phyloP scores from a whole-genome alignment of 2,113 vertebrate genomes.

The Centropristis striata region DNA sequence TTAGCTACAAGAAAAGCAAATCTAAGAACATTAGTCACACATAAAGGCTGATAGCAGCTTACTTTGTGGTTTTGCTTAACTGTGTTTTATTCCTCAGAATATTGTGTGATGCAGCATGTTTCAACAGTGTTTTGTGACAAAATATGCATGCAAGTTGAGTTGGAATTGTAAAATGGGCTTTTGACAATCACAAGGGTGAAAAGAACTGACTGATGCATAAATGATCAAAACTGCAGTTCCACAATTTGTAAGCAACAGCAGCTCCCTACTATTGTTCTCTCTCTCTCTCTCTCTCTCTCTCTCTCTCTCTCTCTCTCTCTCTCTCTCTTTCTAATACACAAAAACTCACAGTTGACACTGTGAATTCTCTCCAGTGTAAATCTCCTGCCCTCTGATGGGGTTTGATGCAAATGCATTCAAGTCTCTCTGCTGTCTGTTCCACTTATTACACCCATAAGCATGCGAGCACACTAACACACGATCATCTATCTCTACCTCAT shows the following conservation, averaged over 20 bases:
- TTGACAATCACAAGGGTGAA: constrained; percentile 5
- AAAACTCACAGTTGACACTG: constrained; percentile 20
- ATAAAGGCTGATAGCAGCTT: not conserved
- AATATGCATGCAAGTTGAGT: not conserved
- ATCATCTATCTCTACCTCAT: not conserved
- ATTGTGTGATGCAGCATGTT: constrained; percentile 11
- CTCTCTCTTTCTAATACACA: not conserved
- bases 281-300: not conserved
- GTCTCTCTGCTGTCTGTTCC: constrained; percentile 39
- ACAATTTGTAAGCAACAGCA: not conserved
- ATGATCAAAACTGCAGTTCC: constrained; percentile 3
- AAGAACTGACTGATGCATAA: not conserved
- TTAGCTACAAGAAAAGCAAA: constrained; percentile 31
- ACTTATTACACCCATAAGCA: not conserved
- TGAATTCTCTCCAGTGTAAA: constrained; percentile 25
- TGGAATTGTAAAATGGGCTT: not conserved
- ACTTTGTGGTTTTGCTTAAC: constrained; percentile 1
- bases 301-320: not conserved
- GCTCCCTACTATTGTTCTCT: not conserved
- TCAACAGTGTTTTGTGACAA: not conserved
- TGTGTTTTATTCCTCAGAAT: constrained; percentile 7
- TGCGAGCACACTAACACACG: not conserved
- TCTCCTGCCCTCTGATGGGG: constrained; percentile 42
- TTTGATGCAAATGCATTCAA: constrained; percentile 40
- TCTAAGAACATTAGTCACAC: constrained; percentile 47